Base-by-base conservation (phyloP, 2,113 vertebrate genomes). In the Saguinus midas region DNA sequence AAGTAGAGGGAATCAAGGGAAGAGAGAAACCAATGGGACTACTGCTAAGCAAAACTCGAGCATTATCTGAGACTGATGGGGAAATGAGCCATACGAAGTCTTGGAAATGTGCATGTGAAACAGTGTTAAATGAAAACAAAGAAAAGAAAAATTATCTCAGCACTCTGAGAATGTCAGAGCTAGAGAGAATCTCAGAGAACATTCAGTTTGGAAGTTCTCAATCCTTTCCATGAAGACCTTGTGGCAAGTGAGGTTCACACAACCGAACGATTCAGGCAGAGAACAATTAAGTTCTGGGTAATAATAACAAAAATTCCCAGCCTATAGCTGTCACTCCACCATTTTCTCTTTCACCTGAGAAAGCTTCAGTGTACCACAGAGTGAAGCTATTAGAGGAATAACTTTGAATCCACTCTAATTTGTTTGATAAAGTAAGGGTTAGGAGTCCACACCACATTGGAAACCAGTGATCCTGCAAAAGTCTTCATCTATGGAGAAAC, bases 251-350 rank as follows among this genome's bases (percentile, higher is more conserved):
- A 96, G 16, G 23, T 29, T 87, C 43, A 17, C 13, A 5, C 3
- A 52, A 6, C 23, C 18, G 81, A 72, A 82, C 20, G 35, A 68
- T n/a, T 7, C 40, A 50, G n/a, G 25, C 58, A 64, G 58, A 79
- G 78, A 88, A 78, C 91, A 87, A 91, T 7, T 82, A 78, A 90
- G 64, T 81, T 68, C 61, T 92, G 17, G 84, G 70, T 84, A 90
- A 90, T 11, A 55, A 37, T 48, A 64, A 90, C 50, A 76, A 87
- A 85, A 86, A 73, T 75, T 58, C 16, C n/a, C 55, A 93, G n/a
- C 35, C 23, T 11, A n/a, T 89, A 35, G 29, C 6, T 61, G 32
- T 88, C 48, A 48, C 35, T 37, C 68, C 29, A 78, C 58, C 17
- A 14, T 85, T 82, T 75, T 81, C 84, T 90, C 48, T 79, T 14